Percentiles rank a stretch among this genome's conserved stretches.
phyloP scores from a whole-genome alignment of 2,113 vertebrate species.

The Thamnaconus septentrionalis region DNA sequence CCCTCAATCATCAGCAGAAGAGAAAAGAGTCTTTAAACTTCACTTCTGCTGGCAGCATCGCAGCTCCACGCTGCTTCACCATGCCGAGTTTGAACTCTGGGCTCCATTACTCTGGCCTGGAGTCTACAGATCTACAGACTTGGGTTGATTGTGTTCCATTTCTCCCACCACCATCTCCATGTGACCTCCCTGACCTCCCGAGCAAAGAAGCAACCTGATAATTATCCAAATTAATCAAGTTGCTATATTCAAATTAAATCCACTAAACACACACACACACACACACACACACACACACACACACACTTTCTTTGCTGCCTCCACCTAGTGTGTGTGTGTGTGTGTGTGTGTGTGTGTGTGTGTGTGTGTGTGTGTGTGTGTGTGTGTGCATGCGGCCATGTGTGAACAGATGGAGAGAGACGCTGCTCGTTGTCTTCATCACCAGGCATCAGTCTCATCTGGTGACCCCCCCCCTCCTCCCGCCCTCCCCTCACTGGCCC shows the following conservation, averaged over 20 bases:
- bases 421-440: constrained; percentile 19
- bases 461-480: no score
- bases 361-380: constrained; percentile 6
- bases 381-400: constrained; percentile 25
- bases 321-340: constrained; percentile 34
- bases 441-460: no score
- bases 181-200: no score
- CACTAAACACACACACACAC: background rate
- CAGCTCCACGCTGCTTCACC: no score
- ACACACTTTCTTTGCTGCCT: constrained; percentile 48
- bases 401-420: constrained; percentile 60
- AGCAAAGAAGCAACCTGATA: no score
- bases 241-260: constrained; percentile 13
- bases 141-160: background rate
- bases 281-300: constrained; percentile 30
- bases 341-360: constrained; percentile 19
- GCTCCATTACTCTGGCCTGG: no score
- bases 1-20: no score
- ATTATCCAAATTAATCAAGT: no score
- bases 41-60: no score
- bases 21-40: no score
- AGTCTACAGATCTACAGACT: background rate
- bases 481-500: background rate
- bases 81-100: no score
- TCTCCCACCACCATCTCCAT: no score